Evolutionary conservation across 92 coral and sea anemone species (phyloP), one percentile per base, ranked within the genome.

Genomic region (Diadumene lineata): DNA sequence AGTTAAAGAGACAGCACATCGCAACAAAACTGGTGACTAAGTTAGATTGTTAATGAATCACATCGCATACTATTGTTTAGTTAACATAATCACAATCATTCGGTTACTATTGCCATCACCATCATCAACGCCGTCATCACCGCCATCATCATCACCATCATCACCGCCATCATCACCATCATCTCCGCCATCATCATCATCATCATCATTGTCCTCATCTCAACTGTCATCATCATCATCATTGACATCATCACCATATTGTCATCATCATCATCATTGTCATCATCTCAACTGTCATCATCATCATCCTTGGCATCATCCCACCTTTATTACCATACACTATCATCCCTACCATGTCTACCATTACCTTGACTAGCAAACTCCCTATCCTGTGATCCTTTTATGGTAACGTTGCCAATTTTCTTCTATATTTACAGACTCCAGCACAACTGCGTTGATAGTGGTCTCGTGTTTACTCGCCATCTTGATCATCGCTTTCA

Each of bases 381-480:
- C 48, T 38, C 48, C 48, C 6, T 38, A 4, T 38, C 48, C 7
- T 13, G 48, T 38, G 13, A 13, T 38, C 13, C 13, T 38, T 4
- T 38, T 13, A 6, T 4, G 6, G 7, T 38, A 38, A 38, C 48
- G 13, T 38, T 38, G 48, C 48, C 13, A 4, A 26, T 15, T 60
- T 15, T 56, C 11, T 2, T 19, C 32, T 58, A 32, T 60, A 38
- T 8, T 13, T 31, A 6, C 65, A 78, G 75, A 68, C 48, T 56
- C 22, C 7, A 50, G 26, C 34, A 67, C 68, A 7, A 57, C 46
- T 1, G 82, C 82, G 1, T 66, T 78, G 56, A 78, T 78, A 24
- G 60, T 78, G 11, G 27, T 67, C 0, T 78, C 75, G 0, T 56
- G 43, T 63, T 33, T 78, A 43, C 58, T 78, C 24, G 82, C 67